Evolutionary conservation across 2,888 invertebrate species (phyloP), one percentile per base, ranked within the genome.

Genomic region (Sylvicola fuscatus): DNA sequence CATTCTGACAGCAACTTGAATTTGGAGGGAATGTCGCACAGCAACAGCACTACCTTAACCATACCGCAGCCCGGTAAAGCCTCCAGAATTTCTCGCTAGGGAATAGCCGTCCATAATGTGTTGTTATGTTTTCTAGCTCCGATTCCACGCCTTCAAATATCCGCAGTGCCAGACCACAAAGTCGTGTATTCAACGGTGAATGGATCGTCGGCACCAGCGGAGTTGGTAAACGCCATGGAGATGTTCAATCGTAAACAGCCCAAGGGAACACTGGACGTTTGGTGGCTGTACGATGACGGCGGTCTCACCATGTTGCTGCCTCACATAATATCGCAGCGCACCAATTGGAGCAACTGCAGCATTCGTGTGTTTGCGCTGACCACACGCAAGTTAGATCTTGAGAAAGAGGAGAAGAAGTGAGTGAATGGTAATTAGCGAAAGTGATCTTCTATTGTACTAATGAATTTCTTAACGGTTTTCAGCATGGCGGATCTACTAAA

Each of bases 261-360:
- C 37, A 70, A 73, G 40, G 87, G 89, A 10, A 76, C 72, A 1
- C 75, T 92, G 31, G 92, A 92, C 60, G 89, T 92, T 32, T 92
- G 90, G 84, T 95, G 93, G 93, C 60, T 93, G 46, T 93, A 90
- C 56, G 93, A 93, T 54, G 92, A 84, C 56, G 83, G 83, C 49
- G 83, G 83, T 35, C 63, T 87, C 31, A 86, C 86, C 2, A 77
- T 87, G 56, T 64, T 87, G 39, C 56, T 87, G 44, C 86, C 86
- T 1, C 84, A 87, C 56, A 84, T 87, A 44, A 71, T 87, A 43
- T 79, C 80, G 34, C 75, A 76, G 45, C 68, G 84, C 43, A 68
- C 74, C 7, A 66, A 73, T 46, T 86, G 83, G 81, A 62, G 73
- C 36, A 65, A 70, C 46, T 83, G 82, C 54, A 76, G 77, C 52